Evolutionary conservation across 2,888 invertebrate species (phyloP).

Genomic region (Amiota communis): DNA sequence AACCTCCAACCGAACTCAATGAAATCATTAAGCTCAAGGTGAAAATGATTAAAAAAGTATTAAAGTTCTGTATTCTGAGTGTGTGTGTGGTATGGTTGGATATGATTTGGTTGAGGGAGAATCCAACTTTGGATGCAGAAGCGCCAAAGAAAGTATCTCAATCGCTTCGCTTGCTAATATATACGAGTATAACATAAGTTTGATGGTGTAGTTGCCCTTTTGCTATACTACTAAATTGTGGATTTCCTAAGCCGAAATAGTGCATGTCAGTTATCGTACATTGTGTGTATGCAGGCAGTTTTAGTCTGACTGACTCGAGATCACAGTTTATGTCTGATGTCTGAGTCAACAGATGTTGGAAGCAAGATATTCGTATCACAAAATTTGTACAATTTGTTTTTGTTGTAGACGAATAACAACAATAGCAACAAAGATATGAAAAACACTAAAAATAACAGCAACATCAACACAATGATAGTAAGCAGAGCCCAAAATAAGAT

Average conservation of each 20-base stretch:
- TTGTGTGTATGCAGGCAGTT: too few species aligned
- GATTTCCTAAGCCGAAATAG: conserved; percentile 32
- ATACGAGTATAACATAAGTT: background rate
- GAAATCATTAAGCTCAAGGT: conserved; percentile 44
- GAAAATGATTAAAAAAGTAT: conserved; percentile 57
- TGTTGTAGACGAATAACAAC: conserved; percentile 31
- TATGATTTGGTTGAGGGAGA: too few species aligned
- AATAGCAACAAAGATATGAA: conserved; percentile 43
- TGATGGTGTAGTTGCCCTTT: too few species aligned
- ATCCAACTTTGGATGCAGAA: background rate
- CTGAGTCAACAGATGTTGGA: conserved; percentile 58
- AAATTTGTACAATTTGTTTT: conserved; percentile 41
- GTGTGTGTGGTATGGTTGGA: too few species aligned
- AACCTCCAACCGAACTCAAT: conserved; percentile 29
- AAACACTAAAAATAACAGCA: conserved; percentile 50
- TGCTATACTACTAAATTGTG: conserved; percentile 37
- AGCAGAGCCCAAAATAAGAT: conserved; percentile 50
- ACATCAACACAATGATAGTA: conserved; percentile 22
- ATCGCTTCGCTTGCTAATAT: background rate
- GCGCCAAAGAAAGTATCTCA: conserved; percentile 15
- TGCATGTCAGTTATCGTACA: too few species aligned
- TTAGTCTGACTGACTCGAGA: too few species aligned
- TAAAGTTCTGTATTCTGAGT: conserved; percentile 33
- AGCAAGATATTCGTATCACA: conserved; percentile 41
- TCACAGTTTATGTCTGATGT: background rate